Conservation (phyloP, 1,140 invertebrate species). For the Heliconius hermathena region DNA sequence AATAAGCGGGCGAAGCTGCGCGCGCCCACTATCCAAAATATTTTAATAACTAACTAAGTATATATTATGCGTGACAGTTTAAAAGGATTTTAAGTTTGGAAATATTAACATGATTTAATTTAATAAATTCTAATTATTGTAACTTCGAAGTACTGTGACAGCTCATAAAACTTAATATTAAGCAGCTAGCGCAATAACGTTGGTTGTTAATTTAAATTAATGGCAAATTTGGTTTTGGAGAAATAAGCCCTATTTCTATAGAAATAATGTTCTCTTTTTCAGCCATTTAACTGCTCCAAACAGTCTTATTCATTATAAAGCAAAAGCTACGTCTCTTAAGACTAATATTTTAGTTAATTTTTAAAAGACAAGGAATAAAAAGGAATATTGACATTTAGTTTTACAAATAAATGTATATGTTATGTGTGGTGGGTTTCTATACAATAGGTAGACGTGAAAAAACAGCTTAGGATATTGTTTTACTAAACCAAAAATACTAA, state of each 20-base stretch:
- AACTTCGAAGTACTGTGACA: constrained; percentile 21
- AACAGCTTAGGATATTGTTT: too few species aligned
- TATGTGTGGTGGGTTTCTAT: neutral
- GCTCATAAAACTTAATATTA: constrained; percentile 27
- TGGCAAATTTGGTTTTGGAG: neutral
- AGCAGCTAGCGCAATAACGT: constrained; percentile 24
- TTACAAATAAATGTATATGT: neutral
- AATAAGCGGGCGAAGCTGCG: too few species aligned
- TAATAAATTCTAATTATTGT: neutral
- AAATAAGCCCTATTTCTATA: constrained; percentile 14
- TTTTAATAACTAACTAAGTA: neutral
- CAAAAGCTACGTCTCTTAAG: neutral
- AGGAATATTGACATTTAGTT: neutral
- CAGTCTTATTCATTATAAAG: neutral
- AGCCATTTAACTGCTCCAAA: neutral
- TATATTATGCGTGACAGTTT: neutral
- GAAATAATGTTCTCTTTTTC: neutral
- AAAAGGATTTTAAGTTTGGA: neutral
- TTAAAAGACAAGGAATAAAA: neutral
- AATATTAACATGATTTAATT: neutral
- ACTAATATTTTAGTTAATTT: neutral
- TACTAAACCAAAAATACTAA: neutral
- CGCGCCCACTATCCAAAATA: too few species aligned
- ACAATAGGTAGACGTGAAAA: neutral
- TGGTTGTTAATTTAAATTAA: constrained; percentile 34